Base-by-base conservation (phyloP, 2,888 invertebrate species). In the Eretmocerus hayati region DNA sequence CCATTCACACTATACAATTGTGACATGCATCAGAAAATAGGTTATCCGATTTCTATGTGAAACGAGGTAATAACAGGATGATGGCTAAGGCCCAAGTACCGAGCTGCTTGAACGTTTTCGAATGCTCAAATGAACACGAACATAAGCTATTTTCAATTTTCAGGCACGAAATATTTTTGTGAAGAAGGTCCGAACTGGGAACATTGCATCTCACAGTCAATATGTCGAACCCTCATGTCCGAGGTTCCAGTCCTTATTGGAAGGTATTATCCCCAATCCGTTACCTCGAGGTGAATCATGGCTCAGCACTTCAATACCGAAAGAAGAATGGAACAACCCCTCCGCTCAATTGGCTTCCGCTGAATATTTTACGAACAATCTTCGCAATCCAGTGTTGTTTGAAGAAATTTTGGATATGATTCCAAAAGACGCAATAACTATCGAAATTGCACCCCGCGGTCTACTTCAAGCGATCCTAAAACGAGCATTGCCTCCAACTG, bases 361-460 rank as follows among this genome's bases (percentile, higher is more conserved):
- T 9, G 42, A 41, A 9, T 55, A 55, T n/a, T 50, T 50, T 11
- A 44, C 44, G 15, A 46, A 41, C 30, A 54, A 50, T 31, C 33
- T 48, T 39, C 19, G 45, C 8, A 45, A 15, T 20, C 40, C 48
- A 2, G 54, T 54, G 13, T 36, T 48, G 3, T 50, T 53, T 20
- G 48, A 36, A 6, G 43, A 50, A 42, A 43, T 46, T 19, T 68
- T 81, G 42, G 67, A 72, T 38, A 72, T 79, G 56, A 70, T 86
- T 16, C 85, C 85, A 1, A 69, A 74, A 19, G 79, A 81, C 63
- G 80, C 83, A 1, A 64, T 85, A 48, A 75, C 78, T 13, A 75
- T 87, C 56, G 85, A 86, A 69, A 74, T 86, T 54, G 83, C 85
- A 2, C 85, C 85, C 1, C 84, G 85, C 63, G 79, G 81, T 31